Conservation (phyloP, 1,140 invertebrate genomes). For the Saccostrea echinata region DNA sequence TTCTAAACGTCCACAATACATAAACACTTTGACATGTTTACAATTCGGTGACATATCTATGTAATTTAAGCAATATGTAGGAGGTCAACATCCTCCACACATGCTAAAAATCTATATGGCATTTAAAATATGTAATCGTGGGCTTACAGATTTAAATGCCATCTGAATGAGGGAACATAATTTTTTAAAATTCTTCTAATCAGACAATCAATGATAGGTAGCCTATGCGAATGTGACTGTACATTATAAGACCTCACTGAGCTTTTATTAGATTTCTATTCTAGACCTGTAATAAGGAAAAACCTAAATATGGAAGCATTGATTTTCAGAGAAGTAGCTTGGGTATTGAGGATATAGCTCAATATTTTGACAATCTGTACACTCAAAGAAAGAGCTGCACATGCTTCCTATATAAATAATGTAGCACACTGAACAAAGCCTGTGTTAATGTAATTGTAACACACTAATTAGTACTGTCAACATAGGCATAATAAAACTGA, state of each 20-base stretch:
- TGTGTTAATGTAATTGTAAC: slow-evolving; percentile 13
- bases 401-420: slow-evolving; percentile 15
- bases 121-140: slow-evolving; percentile 17
- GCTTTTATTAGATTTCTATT: neutral
- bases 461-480: slow-evolving; percentile 17
- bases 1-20: neutral
- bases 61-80: neutral
- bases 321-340: neutral
- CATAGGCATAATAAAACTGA: neutral
- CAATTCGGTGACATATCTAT: neutral
- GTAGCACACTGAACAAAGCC: neutral
- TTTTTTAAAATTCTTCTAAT: neutral
- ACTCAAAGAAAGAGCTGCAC: neutral
- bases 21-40: neutral
- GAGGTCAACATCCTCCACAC: neutral
- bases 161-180: neutral
- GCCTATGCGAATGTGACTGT: neutral
- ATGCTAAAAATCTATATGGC: neutral
- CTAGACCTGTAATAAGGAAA: neutral
- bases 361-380: neutral
- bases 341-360: neutral
- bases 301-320: neutral
- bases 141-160: slow-evolving; percentile 21
- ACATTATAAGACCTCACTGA: neutral
- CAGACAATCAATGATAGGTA: neutral